Base-by-base conservation (phyloP, 2,888 invertebrate genomes). In the Parascotia fuliginaria region DNA sequence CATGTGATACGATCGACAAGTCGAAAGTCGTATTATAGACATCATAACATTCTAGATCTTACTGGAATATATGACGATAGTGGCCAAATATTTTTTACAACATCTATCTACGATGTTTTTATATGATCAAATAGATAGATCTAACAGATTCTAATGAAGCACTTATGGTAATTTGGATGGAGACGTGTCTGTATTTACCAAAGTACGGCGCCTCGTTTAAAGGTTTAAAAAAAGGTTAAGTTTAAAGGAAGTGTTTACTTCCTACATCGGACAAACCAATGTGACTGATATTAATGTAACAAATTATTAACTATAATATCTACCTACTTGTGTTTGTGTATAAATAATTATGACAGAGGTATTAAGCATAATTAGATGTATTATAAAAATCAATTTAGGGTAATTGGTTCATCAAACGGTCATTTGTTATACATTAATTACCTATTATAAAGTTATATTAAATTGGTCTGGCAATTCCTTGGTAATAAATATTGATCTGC, bases 141-240 rank as follows among this genome's bases (percentile, higher is more conserved):
- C 28, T 41, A n/a, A 9, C 14, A 2, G 15, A 34, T 40, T n/a
- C 12, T 33, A 37, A 27, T 43, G 38, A 54, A 16, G 42, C 34
- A 42, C 12, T 9, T 14, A 29, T 42, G 32, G 40, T 42, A 28
- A 55, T 19, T 27, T 24, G 9, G 24, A 44, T 33, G 33, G 11
- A 11, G 28, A 24, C 19, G 37, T 29, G 36, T 13, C 43, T 51
- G 22, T 58, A 45, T 49, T 47, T 61, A 61, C 61, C 55, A 40
- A 39, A 39, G 42, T 37, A 44, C 31, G 11, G 19, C 15, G 9
- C 42, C 13, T 13, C 13, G 37, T 52, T 33, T 67, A 54, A 67
- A 60, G 66, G 60, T 51, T 45, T 48, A 56, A 65, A 46, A 42
- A 52, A n/a, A 34, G 27, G n/a, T n/a, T n/a, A n/a, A n/a, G n/a